Evolutionary conservation across 2,113 vertebrate species (phyloP), one percentile per base, ranked within the genome.

Genomic region (Myanophis thanlyinensis): DNA sequence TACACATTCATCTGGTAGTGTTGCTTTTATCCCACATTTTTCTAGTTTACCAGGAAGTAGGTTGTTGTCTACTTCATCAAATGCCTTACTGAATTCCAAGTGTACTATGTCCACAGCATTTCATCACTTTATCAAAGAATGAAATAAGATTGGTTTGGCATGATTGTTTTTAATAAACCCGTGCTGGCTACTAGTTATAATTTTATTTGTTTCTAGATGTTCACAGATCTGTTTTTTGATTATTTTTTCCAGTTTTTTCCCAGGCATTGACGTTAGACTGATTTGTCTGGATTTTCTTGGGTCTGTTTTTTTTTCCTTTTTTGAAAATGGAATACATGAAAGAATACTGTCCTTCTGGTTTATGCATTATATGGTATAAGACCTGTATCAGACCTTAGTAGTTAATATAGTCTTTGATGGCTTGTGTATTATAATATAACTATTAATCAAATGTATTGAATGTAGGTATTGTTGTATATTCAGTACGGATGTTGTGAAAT

Each of bases 401-500:
- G 12, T 27, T 44, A 11, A 80, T 40, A 52, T 62, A 52, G 44
- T 10, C 3, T 91, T 48, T 3, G 52, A 46, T 35, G 48, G 9
- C 59, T 67, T 87, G 20, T 20, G 25, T 18, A 48, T 11, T 25
- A 48, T 44, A 85, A 11, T 89, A 12, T 56, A 87, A 92, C 87
- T 47, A 92, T 88, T 52, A 49, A 18, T 90, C 90, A 18, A 62
- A 4, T 27, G 23, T 30, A 56, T 40, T 40, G 0, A 46, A 3
- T 90, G 20, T 35, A 67, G 30, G 62, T 40, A 40, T 3, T 15
- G 0, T 22, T 84, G 30, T 95, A 44, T 18, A 22, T 47, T 89
- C 80, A 85, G 87, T 89, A 93, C 90, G 90, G 67, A 1, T 88
- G 40, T 92, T 95, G 40, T 89, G 59, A 93, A 94, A 22, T 59